Base-by-base conservation (phyloP, 2,888 invertebrate species). In the Brachypalpus laphriformis region DNA sequence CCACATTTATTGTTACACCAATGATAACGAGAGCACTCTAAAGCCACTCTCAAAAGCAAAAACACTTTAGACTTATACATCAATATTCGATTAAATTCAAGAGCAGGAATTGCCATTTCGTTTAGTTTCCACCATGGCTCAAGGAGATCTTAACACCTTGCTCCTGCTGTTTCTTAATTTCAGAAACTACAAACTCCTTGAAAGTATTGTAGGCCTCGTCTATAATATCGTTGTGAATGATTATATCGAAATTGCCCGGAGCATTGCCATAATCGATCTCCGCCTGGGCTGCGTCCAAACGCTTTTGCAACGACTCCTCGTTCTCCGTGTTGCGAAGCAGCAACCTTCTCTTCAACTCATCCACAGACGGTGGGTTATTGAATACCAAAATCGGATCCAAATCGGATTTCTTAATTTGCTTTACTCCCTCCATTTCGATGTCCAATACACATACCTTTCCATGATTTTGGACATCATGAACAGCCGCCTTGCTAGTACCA, bases 391-490 rank as follows among this genome's bases (percentile, higher is more conserved):
- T 93, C 0, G 98, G 97, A 90, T 97, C 94, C 8, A 99, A 92
- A 89, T 96, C 94, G 20, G 96, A 96, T 74, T 94, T 93, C 89
- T 97, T 97, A 9, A 99, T 95, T 91, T 95, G 96, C 88, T 97
- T 96, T 0, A 99, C 98, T 18, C 99, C 99, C 93, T 99, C 97
- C 68, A 97, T 95, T 89, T 99, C 99, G 87, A 99, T 97, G 90
- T 99, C 99, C 87, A 99, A 92, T 1, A 99, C 95, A 90, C 99
- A 99, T 47, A 99, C 95, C 90, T 96, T 96, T 2, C 98, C 98
- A 14, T 94, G 93, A 14, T 93, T 92, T 82, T 95, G 94, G 0
- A 99, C 97, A 85, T 95, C 95, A 88, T 96, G 94, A 0, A 99
- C 97, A 0, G 98, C 96, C 88, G 93, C 93, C 92, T 97, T 97